Conservation (phyloP, 2,797 vertebrate species). For the Parambassis ranga region DNA sequence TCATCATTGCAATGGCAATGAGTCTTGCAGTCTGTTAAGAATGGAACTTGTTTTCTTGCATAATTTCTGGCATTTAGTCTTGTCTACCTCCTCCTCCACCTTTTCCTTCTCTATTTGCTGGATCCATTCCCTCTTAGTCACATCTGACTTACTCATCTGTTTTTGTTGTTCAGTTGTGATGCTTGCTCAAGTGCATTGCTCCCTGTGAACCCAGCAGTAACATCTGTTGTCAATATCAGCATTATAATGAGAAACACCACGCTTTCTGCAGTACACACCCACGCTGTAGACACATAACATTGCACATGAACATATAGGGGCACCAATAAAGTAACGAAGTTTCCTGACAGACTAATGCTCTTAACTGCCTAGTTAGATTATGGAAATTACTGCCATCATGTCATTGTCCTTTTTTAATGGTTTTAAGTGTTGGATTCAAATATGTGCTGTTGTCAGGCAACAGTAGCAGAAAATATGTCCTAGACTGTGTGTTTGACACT, state of each 20-base stretch:
- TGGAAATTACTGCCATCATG: not conserved
- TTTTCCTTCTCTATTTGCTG: conserved; percentile 2
- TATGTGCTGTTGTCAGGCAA: not conserved
- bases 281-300: conserved; percentile 1
- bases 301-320: not conserved
- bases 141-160: conserved; percentile 3
- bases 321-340: not conserved
- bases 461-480: not conserved
- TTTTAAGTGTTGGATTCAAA: conserved; percentile 1
- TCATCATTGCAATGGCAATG: conserved; percentile 12
- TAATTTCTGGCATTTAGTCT: conserved; percentile 7
- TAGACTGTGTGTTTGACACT: not conserved
- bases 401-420: not conserved
- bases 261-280: not conserved
- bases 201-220: conserved; percentile 14
- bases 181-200: conserved; percentile 10
- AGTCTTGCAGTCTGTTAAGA: conserved; percentile 13
- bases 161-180: conserved; percentile 15
- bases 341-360: not conserved
- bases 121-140: not conserved
- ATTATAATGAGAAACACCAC: conserved; percentile 31
- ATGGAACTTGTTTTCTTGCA: conserved; percentile 25
- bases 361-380: not conserved
- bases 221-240: conserved; percentile 31
- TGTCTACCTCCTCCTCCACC: not conserved